Percentiles rank a stretch among this genome's conserved stretches.
These are phyloP conservation scores for Andrena hattorfiana DNA, from an alignment of 2,888 invertebrate genomes.

Conservation along the genomic window DNA sequence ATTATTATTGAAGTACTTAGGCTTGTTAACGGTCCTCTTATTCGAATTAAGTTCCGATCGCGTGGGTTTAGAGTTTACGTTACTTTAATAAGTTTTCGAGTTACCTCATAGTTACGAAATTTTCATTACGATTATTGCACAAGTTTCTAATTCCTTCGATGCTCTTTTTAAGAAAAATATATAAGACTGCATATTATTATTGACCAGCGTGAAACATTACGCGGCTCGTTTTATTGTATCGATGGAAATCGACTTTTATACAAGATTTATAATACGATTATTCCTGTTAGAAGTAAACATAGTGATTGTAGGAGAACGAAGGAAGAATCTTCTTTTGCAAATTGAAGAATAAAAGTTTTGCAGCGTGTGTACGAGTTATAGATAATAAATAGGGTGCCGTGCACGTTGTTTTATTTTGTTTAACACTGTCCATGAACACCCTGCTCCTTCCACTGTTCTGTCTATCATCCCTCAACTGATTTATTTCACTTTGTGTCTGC, in stretches of 20 bases:
- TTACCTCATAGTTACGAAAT: neutral
- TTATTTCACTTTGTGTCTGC: neutral
- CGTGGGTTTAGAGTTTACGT: neutral
- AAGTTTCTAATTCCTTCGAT: neutral
- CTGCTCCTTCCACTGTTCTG: slow-evolving; percentile 10
- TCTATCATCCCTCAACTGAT: slow-evolving; percentile 12
- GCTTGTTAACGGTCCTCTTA: neutral
- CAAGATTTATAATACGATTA: neutral
- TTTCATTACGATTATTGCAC: slow-evolving; percentile 29
- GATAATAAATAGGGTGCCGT: slow-evolving; percentile 69
- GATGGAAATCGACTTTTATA: neutral
- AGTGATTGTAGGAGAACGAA: slow-evolving; percentile 4
- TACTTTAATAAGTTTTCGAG: neutral
- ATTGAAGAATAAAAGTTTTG: slow-evolving; percentile 22
- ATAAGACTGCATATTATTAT: slow-evolving; percentile 49
- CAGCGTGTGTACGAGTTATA: slow-evolving; percentile 47
- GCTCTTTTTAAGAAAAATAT: slow-evolving; percentile 11
- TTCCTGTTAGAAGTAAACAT: neutral
- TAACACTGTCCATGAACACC: slow-evolving; percentile 36
- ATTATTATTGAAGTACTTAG: neutral
- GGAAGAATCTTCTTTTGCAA: slow-evolving; percentile 2
- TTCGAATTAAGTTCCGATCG: neutral
- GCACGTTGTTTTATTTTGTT: slow-evolving; percentile 72
- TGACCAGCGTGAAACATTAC: slow-evolving; percentile 30
- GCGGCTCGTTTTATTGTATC: slow-evolving; percentile 10